Evolutionary conservation across 2,888 invertebrate genomes (phyloP), one percentile per base, ranked within the genome.

Genomic region (Bugula neritina): DNA sequence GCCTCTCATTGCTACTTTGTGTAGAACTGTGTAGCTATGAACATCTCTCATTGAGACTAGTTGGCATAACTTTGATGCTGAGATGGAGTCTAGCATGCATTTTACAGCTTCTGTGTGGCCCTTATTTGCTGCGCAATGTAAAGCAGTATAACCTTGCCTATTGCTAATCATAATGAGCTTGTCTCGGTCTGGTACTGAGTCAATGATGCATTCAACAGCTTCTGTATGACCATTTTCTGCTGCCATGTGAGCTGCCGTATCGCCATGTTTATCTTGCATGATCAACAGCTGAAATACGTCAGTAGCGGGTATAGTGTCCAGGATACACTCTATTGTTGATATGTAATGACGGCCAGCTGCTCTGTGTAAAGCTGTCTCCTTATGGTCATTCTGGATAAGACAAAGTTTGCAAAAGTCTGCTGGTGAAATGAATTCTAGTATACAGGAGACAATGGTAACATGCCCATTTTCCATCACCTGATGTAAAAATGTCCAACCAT

Each of bases 51-150:
- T 57, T 25, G 25, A 5, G 10, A 57, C 23, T 25, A 57, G 13
- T 21, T 13, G 5, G 25, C 10, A 57, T 10, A 21, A 17, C 13
- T 5, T 5, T 23, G 17, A 21, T 17, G 13, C 25, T 57, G 57
- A n/a, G 5, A 25, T 5, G 25, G 23, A 17, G 25, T 25, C 25
- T 25, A 57, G 25, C 21, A 57, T 57, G 25, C 25, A 57, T 57
- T 25, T 5, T 17, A 57, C 57, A n/a, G 57, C 23, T 57, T 57
- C 57, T 57, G 57, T 57, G 13, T 57, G 13, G 25, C 57, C 57
- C 17, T 57, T 57, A 5, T n/a, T 5, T 13, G 57, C 57, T 17
- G 57, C 57, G 10, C 17, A 23, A 5, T n/a, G 10, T n/a, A 57
- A 5, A 57, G 57, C 57, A 23, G 25, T 57, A 25, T 25, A 5